Base-by-base conservation (phyloP, 1,140 invertebrate species). In the Drosophila tsacasi region DNA sequence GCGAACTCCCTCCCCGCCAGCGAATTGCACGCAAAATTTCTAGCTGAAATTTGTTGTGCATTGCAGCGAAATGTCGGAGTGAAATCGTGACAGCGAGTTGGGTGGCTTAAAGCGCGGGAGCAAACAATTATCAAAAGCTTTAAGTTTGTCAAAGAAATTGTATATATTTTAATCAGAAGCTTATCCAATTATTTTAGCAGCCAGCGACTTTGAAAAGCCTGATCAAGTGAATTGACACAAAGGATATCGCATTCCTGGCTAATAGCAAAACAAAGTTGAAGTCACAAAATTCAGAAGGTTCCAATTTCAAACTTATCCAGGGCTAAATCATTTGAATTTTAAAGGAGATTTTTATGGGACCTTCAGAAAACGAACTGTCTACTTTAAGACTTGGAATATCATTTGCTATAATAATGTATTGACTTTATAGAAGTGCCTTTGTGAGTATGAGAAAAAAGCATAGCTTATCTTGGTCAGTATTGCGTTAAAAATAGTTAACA, bases 121-220 rank as follows among this genome's bases (percentile, higher is more conserved):
- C 73, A 76, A 76, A 76, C 74, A 76, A 76, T 76, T 76, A 75
- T 46, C 74, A 59, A 76, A 46, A 57, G 55, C 52, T 76, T 66
- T 60, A 76, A 73, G 54, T 73, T 73, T 73, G 21, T 30, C 30
- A 47, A 71, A 37, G 44, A 73, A 61, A 50, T 72, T 49, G 42
- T 32, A 52, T 59, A 37, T 61, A 58, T 72, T 73, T 73, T 61
- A 49, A 61, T 52, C 69, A 74, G 46, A 59, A 57, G 21, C 35
- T 76, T 76, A 76, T 76, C 42, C 49, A 66, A 68, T 59, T 67
- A 76, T 50, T 52, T 67, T 21, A 3, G 3, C 15, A 71, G 49
- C 17, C 62, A 67, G 40, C 3, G 15, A 59, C 27, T 42, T 46
- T 39, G 25, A 49, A 65, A 68, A 59, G n/a, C 37, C 30, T 19